A percentile compares a stretch with the other conserved stretches of the same genome.
Evolutionary conservation across 1,140 invertebrate genomes (phyloP).

Genomic region (Hesperophylax magnus): DNA sequence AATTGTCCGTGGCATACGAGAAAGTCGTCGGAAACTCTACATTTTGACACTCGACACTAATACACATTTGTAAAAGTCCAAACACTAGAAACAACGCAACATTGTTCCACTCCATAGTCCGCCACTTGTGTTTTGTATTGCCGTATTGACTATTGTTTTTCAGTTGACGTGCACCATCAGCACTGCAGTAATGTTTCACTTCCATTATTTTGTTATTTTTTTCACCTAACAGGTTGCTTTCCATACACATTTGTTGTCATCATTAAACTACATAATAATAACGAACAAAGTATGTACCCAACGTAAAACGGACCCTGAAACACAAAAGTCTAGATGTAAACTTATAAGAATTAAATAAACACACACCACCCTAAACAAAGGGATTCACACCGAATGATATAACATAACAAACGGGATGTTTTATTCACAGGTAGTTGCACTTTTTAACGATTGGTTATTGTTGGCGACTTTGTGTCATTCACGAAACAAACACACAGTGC

Average conservation of each 20-base stretch:
- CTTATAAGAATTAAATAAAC: slow-evolving; percentile 11
- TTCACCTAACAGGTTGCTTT: slow-evolving; percentile 32
- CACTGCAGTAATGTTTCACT: slow-evolving; percentile 13
- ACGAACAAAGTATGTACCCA: not conserved
- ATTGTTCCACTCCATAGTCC: slow-evolving; percentile 59
- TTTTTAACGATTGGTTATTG: too few species aligned
- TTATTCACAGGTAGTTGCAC: not conserved
- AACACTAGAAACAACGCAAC: slow-evolving; percentile 56
- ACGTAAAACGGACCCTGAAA: not conserved
- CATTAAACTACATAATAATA: not conserved
- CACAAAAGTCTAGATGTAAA: slow-evolving; percentile 31
- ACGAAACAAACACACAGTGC: slow-evolving; percentile 7
- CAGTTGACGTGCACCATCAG: slow-evolving; percentile 51
- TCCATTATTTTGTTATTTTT: slow-evolving; percentile 33
- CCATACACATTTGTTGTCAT: slow-evolving; percentile 1
- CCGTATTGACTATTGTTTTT: slow-evolving; percentile 69
- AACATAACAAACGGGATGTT: not conserved
- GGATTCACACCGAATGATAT: slow-evolving; percentile 10
- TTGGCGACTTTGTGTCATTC: slow-evolving; percentile 9
- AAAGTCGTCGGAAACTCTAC: slow-evolving; percentile 37
- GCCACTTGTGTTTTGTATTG: slow-evolving; percentile 70
- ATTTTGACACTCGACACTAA: slow-evolving; percentile 22
- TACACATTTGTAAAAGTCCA: slow-evolving; percentile 53
- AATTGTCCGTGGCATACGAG: slow-evolving; percentile 60
- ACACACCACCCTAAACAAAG: slow-evolving; percentile 26